A percentile compares a stretch with the other conserved stretches of the same genome.
Conservation (phyloP, 1,140 invertebrate genomes). For the Saccostrea glomerata region DNA sequence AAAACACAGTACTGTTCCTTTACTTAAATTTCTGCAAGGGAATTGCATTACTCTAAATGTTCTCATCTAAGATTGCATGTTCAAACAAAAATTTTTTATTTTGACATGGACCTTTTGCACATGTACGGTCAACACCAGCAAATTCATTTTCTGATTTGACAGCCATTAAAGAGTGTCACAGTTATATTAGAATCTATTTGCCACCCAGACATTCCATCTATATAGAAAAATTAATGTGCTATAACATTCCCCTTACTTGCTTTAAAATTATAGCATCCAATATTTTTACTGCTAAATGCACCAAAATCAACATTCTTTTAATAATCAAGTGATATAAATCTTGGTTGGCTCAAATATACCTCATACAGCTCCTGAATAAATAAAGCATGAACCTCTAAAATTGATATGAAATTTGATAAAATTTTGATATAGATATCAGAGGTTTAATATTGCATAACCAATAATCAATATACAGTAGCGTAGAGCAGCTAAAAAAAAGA, state of each 20-base stretch:
- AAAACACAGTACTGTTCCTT: background rate
- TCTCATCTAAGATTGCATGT: background rate
- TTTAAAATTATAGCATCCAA: background rate
- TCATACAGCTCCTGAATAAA: background rate
- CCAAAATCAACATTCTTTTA: background rate
- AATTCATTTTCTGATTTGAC: background rate
- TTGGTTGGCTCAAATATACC: background rate
- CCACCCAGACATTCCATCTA: background rate
- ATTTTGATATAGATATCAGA: conserved; percentile 9
- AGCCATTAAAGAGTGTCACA: background rate
- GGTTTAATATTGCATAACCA: conserved; percentile 14
- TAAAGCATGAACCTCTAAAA: background rate
- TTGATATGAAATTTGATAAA: background rate
- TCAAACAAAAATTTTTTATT: background rate
- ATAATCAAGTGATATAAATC: background rate
- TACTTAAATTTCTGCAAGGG: background rate
- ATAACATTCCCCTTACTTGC: background rate
- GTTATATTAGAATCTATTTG: background rate
- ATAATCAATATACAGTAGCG: background rate
- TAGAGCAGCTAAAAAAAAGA: background rate
- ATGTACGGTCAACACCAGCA: background rate
- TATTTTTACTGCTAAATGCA: background rate
- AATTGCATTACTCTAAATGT: background rate
- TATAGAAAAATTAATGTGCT: background rate
- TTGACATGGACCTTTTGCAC: background rate